Conservation (phyloP, 1,140 invertebrate genomes). For the Atta texana region DNA sequence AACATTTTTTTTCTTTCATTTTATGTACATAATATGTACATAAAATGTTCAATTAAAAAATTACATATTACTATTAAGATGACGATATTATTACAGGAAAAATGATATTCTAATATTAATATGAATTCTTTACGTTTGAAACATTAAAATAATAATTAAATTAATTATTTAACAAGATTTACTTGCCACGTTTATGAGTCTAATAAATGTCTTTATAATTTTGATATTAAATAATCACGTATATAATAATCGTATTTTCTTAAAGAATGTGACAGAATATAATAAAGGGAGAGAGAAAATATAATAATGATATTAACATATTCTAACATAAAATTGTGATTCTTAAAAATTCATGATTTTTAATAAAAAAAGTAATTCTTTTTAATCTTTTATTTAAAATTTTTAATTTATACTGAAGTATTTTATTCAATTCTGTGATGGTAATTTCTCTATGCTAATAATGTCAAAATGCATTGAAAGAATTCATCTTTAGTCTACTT, state of each 20-base stretch:
- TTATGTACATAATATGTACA: too few species aligned
- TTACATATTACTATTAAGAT: background rate
- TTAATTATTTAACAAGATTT: background rate
- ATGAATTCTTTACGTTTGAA: background rate
- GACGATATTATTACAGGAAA: background rate
- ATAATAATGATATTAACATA: conserved; percentile 8
- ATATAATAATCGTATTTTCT: background rate
- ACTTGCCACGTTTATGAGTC: background rate
- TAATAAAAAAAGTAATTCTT: background rate
- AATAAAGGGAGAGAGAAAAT: background rate
- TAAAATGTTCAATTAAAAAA: background rate
- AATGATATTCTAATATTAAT: background rate
- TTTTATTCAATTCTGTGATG: background rate
- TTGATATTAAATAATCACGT: too few species aligned
- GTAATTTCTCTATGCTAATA: conserved; percentile 16
- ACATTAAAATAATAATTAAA: background rate
- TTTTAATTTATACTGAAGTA: conserved; percentile 11
- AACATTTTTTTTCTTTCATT: background rate
- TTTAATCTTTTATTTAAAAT: background rate
- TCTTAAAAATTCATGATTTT: background rate
- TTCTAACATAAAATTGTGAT: background rate
- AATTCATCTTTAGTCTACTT: background rate
- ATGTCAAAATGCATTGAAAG: background rate
- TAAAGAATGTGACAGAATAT: background rate
- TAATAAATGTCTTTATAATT: too few species aligned